A percentile compares a stretch with the other conserved stretches of the same genome.
Evolutionary conservation across 2,888 invertebrate genomes (phyloP).

Genomic region (Thelaira solivaga): DNA sequence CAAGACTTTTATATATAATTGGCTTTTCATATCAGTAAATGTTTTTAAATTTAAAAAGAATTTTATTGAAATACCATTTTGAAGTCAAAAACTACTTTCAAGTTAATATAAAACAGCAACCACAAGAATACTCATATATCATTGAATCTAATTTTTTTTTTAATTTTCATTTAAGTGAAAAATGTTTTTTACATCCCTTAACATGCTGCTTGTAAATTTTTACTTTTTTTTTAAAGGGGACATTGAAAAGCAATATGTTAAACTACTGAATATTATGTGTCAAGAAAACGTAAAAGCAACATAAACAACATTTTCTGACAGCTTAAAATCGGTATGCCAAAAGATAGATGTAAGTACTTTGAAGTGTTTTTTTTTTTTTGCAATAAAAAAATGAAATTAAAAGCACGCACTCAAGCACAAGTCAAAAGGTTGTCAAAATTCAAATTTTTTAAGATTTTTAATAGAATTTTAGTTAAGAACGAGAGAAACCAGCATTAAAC

Average conservation of each 20-base stretch:
- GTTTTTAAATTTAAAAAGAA: too few relatives aligned
- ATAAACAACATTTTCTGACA: conserved; percentile 37
- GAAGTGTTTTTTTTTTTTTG: not conserved
- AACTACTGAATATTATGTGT: conserved; percentile 21
- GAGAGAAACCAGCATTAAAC: not conserved
- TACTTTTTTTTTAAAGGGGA: conserved; percentile 3
- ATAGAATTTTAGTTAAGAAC: not conserved
- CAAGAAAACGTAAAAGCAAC: conserved; percentile 14
- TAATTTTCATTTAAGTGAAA: not conserved
- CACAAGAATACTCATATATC: not conserved
- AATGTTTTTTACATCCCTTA: not conserved
- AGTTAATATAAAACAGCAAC: too few relatives aligned
- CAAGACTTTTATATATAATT: too few relatives aligned
- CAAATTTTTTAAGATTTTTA: not conserved
- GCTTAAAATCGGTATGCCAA: conserved; percentile 30
- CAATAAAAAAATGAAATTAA: not conserved
- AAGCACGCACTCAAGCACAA: not conserved
- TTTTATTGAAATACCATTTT: too few relatives aligned
- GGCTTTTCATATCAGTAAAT: too few relatives aligned
- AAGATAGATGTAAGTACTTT: conserved; percentile 27
- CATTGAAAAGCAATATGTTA: conserved; percentile 35
- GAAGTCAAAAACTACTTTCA: not conserved
- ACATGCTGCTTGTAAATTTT: not conserved
- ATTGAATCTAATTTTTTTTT: not conserved
- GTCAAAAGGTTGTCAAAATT: not conserved